phyloP scores from a whole-genome alignment of 2,888 invertebrate species.

The Eilema sororculum region DNA sequence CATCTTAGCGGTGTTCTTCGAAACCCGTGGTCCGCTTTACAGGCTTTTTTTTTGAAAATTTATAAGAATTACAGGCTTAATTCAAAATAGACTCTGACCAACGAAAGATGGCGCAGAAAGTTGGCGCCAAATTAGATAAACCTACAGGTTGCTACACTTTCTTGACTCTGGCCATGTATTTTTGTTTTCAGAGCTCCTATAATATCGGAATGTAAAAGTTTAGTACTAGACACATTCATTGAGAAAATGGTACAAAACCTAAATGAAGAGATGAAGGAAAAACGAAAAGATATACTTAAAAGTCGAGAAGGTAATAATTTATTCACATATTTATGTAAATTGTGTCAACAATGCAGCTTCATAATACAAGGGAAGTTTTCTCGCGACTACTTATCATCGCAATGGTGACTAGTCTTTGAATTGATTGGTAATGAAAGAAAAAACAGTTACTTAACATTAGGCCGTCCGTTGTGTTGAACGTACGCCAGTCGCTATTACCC shows the following conservation, averaged over 20 bases:
- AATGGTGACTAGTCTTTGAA: constrained; percentile 30
- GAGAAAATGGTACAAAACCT: constrained; percentile 89
- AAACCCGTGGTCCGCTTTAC: background rate
- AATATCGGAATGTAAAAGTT: constrained; percentile 85
- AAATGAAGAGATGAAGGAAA: constrained; percentile 86
- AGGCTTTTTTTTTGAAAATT: too few species aligned
- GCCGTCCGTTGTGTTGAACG: too few species aligned
- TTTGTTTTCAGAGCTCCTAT: constrained; percentile 72
- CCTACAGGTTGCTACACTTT: too few species aligned
- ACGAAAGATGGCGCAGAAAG: too few species aligned
- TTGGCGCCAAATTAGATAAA: too few species aligned
- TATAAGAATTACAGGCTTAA: too few species aligned
- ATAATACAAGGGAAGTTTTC: constrained; percentile 45
- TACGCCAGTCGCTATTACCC: too few species aligned
- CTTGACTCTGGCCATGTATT: too few species aligned
- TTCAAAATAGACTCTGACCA: too few species aligned
- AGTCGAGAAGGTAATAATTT: constrained; percentile 75
- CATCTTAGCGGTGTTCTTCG: background rate
- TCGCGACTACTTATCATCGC: background rate
- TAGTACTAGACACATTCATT: constrained; percentile 91
- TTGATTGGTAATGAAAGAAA: constrained; percentile 33
- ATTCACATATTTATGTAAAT: background rate
- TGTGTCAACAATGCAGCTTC: constrained; percentile 77
- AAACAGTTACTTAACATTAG: background rate
- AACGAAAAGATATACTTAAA: constrained; percentile 84